These are phyloP conservation scores for Drosophila gaucha DNA, from an alignment of 2,888 invertebrate genomes.

Conservation along the genomic window DNA sequence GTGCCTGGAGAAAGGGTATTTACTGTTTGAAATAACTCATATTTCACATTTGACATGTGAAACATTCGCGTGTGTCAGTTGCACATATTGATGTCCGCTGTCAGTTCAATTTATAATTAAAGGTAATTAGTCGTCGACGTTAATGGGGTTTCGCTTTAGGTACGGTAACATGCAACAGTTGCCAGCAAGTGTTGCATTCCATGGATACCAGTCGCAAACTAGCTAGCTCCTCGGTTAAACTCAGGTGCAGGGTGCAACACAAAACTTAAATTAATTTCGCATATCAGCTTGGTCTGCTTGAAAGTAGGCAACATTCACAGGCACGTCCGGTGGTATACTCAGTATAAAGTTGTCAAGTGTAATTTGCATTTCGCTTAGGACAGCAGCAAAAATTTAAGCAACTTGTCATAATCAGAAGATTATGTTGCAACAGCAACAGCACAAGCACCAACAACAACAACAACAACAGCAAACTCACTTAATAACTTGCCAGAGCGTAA, in stretches of 20 bases:
- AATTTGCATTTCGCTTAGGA: slow-evolving; percentile 51
- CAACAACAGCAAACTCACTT: slow-evolving; percentile 63
- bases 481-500: slow-evolving; percentile 70
- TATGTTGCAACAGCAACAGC: slow-evolving; percentile 60
- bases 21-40: slow-evolving; percentile 48
- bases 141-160: slow-evolving; percentile 19
- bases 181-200: slow-evolving; percentile 37
- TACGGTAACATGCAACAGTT: slow-evolving; percentile 62
- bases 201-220: slow-evolving; percentile 34
- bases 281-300: slow-evolving; percentile 26
- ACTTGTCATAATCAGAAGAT: slow-evolving; percentile 71
- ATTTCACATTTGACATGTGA: slow-evolving; percentile 39
- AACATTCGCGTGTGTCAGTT: slow-evolving; percentile 24
- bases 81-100: slow-evolving; percentile 46
- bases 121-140: slow-evolving; percentile 52
- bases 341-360: slow-evolving; percentile 51
- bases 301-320: slow-evolving; percentile 43
- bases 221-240: too few relatives aligned
- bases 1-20: background rate
- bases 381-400: slow-evolving; percentile 39
- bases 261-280: slow-evolving; percentile 62
- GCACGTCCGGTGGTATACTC: background rate
- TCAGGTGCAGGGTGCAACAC: slow-evolving; percentile 26
- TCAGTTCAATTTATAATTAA: slow-evolving; percentile 53
- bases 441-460: slow-evolving; percentile 15